phyloP scores from a whole-genome alignment of 2,113 vertebrate genomes.

The Geococcyx californianus region DNA sequence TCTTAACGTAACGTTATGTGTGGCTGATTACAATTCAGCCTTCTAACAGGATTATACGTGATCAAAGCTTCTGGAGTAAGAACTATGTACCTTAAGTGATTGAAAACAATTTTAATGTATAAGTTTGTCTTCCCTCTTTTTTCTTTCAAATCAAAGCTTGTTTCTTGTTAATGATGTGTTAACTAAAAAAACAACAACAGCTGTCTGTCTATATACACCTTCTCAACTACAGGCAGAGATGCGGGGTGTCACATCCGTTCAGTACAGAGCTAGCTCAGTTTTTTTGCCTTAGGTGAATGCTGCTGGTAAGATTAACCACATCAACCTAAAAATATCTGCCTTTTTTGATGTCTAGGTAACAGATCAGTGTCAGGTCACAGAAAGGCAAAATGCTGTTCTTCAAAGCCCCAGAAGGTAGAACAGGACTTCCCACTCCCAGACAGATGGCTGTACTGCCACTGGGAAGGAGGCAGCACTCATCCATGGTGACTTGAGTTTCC shows the following conservation, averaged over 20 bases:
- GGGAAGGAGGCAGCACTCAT: background rate
- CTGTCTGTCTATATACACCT: background rate
- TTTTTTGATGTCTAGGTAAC: background rate
- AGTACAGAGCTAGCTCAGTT: background rate
- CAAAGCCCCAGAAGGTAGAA: background rate
- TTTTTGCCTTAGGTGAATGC: background rate
- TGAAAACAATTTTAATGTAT: constrained; percentile 50
- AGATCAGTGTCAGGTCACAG: background rate
- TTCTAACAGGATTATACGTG: constrained; percentile 50
- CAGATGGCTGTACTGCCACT: fast-evolving
- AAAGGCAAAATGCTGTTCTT: background rate
- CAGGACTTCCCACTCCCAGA: background rate
- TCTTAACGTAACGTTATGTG: constrained; percentile 35
- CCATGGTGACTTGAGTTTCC: background rate
- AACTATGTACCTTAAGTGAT: constrained; percentile 54
- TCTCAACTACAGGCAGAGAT: constrained; percentile 11
- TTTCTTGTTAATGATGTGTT: constrained; percentile 29
- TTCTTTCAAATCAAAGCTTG: background rate
- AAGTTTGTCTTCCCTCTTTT: constrained; percentile 22
- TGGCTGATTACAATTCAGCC: constrained; percentile 51
- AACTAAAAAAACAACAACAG: background rate
- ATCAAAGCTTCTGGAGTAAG: constrained; percentile 54
- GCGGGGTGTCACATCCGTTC: background rate
- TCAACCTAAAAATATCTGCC: background rate
- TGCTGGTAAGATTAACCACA: background rate